Base-by-base conservation (phyloP, 2,888 invertebrate genomes). In the Strigamia maritima region DNA sequence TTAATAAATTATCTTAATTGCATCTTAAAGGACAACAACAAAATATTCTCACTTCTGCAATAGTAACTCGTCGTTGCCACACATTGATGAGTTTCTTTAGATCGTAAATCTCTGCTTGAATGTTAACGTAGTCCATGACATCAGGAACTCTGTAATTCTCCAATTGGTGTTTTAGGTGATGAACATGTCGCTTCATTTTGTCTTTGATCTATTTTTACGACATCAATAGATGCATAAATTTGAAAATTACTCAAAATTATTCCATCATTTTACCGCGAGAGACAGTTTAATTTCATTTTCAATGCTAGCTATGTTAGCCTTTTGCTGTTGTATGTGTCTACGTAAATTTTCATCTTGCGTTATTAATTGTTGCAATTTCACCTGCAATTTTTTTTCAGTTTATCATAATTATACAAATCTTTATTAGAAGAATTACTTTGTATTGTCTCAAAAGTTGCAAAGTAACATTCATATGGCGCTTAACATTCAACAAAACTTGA, bases 81-180 rank as follows among this genome's bases (percentile, higher is more conserved):
- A 31, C 24, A 12, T 10, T 65, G 14, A 65, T 14, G 8, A 28
- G n/a, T 26, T 78, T 78, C 10, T 26, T 60, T 19, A 78, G 31
- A 8, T 78, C 78, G 24, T 78, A 65, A n/a, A 78, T 31, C n/a
- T 78, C 65, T n/a, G 78, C 78, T 65, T 78, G 78, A 28, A 19
- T 31, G 2, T 60, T 31, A 22, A 78, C 60, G 19, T 78, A 78
- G 10, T 78, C 78, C 78, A 78, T 78, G 3, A 78, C 19, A 31
- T 78, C 78, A 22, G 65, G 65, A 24, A 78, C 60, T 19, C 70
- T 31, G 65, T 35, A 78, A 24, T 31, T 65, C 26, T 65, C 7
- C 19, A 78, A 19, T 35, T 78, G 60, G 2, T 65, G 4, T n/a
- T 78, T 24, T 8, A 78, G 6, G 6, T 40, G 65, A 19, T 65